Percentiles rank a stretch among this genome's conserved stretches.
These are phyloP conservation scores for Drosophila virilis DNA, from an alignment of 1,140 invertebrate genomes.

Conservation along the genomic window DNA sequence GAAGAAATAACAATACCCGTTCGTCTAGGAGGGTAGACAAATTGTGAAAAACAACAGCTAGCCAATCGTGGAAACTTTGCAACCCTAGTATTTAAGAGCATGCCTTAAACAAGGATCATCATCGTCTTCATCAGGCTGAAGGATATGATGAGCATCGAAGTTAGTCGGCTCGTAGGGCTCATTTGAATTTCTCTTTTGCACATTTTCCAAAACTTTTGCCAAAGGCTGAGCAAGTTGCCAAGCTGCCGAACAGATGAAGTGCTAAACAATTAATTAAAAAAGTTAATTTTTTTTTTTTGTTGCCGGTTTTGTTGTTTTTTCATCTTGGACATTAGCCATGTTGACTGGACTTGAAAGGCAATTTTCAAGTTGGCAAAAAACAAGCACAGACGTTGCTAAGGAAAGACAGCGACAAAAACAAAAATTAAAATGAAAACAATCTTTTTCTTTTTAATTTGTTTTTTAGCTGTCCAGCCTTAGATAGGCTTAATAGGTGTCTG, in stretches of 20 bases:
- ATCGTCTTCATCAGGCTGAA: not conserved
- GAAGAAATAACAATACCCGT: no score
- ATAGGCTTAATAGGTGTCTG: not conserved
- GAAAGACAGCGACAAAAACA: not conserved
- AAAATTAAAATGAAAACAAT: not conserved
- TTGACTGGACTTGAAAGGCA: not conserved
- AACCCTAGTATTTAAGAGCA: constrained; percentile 1
- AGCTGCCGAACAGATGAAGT: constrained; percentile 13
- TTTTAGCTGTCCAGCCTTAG: not conserved
- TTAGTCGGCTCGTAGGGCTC: not conserved
- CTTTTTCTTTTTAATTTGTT: not conserved
- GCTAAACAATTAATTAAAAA: constrained; percentile 29
- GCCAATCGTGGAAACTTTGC: not conserved
- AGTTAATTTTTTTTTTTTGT: constrained; percentile 27
- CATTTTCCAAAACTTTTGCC: constrained; percentile 10
- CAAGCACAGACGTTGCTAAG: not conserved
- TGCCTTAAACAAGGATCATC: not conserved
- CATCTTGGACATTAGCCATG: not conserved
- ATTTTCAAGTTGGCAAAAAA: constrained; percentile 6
- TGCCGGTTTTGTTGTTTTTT: not conserved
- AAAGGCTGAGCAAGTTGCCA: not conserved
- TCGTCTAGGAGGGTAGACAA: not conserved
- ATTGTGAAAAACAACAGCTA: not conserved
- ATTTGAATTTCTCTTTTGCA: constrained; percentile 8
- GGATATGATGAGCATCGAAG: not conserved